These are phyloP conservation scores for Apomyelois bistriatella DNA, from an alignment of 2,888 invertebrate genomes.

Conservation along the genomic window DNA sequence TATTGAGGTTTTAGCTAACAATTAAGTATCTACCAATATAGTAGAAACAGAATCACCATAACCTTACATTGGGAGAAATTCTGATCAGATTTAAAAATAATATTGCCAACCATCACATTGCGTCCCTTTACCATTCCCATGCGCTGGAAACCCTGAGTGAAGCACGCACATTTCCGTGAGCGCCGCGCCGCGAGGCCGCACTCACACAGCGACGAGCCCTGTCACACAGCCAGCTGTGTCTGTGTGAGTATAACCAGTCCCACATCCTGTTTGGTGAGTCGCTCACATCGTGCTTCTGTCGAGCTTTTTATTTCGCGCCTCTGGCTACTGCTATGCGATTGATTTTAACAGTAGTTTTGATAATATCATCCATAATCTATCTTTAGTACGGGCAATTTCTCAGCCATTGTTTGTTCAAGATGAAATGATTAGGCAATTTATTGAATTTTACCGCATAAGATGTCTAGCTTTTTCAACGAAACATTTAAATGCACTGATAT, in stretches of 20 bases:
- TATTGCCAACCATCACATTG: neutral
- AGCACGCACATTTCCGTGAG: slow-evolving; percentile 76
- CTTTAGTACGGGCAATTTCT: slow-evolving; percentile 17
- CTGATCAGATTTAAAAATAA: neutral
- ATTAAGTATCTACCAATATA: no score
- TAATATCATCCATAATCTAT: slow-evolving; percentile 11
- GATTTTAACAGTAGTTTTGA: slow-evolving; percentile 33
- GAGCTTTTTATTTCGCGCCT: slow-evolving; percentile 77
- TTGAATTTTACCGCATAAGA: neutral
- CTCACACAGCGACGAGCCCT: slow-evolving; percentile 46
- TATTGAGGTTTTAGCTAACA: no score
- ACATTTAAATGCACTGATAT: neutral
- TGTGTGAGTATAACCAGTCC: slow-evolving; percentile 74
- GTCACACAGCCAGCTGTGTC: slow-evolving; percentile 27
- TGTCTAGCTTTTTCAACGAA: neutral
- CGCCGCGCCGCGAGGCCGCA: slow-evolving; percentile 71
- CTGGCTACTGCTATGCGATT: slow-evolving; percentile 47
- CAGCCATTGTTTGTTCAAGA: slow-evolving; percentile 1
- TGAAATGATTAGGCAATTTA: neutral
- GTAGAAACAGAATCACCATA: neutral
- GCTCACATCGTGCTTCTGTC: slow-evolving; percentile 53
- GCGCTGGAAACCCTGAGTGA: slow-evolving; percentile 39
- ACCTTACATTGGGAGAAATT: no score
- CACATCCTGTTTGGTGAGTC: slow-evolving; percentile 78
- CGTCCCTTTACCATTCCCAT: slow-evolving; percentile 8